A percentile compares a stretch with the other conserved stretches of the same genome.
Evolutionary conservation across 2,888 invertebrate genomes (phyloP).

Genomic region (Aphelenchoides bicaudatus): DNA sequence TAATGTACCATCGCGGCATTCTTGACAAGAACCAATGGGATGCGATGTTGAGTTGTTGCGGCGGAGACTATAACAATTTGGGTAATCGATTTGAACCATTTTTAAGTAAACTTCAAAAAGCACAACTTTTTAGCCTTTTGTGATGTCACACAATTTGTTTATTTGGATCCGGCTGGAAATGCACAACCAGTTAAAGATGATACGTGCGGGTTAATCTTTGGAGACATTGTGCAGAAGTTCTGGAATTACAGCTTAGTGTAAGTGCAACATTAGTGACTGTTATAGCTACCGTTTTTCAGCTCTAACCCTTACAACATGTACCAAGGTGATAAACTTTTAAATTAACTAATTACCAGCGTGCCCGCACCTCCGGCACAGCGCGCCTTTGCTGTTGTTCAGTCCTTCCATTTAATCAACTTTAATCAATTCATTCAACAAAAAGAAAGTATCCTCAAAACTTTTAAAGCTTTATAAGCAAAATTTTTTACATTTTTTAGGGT

Average conservation of each 20-base stretch:
- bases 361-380: too few relatives aligned
- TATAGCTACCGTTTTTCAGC: slow-evolving; percentile 7
- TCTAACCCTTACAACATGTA: slow-evolving; percentile 12
- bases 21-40: slow-evolving; percentile 43
- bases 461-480: too few relatives aligned
- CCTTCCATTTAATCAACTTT: too few relatives aligned
- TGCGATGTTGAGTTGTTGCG: slow-evolving; percentile 29
- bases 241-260: background rate
- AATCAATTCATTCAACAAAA: too few relatives aligned
- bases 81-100: too few relatives aligned
- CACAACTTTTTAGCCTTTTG: too few relatives aligned
- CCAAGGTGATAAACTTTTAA: background rate
- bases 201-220: background rate
- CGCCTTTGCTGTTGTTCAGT: too few relatives aligned
- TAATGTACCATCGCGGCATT: slow-evolving; percentile 35
- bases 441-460: too few relatives aligned
- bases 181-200: slow-evolving; percentile 26
- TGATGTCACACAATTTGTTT: slow-evolving; percentile 34
- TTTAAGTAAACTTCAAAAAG: too few relatives aligned
- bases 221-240: background rate
- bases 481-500: background rate
- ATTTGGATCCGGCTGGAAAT: slow-evolving; percentile 46
- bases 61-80: slow-evolving; percentile 24
- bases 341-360: too few relatives aligned
- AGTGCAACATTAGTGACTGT: too few relatives aligned